These are phyloP conservation scores for Pollimyrus isidori DNA, from an alignment of 2,113 vertebrate genomes.

Conservation along the genomic window DNA sequence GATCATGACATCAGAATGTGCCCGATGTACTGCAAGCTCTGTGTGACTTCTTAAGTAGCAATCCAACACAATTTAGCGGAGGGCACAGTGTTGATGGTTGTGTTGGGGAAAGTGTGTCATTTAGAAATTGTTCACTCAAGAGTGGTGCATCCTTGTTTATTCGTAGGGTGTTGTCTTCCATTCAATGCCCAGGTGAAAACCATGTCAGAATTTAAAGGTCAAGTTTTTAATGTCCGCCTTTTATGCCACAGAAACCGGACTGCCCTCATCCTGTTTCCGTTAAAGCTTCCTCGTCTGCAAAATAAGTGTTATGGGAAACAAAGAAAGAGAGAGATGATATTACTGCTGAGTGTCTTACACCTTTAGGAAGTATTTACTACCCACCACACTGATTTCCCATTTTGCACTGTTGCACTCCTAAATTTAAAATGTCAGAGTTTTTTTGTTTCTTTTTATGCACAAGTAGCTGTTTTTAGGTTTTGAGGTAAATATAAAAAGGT, in stretches of 20 bases:
- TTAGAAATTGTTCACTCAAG: not conserved
- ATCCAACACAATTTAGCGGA: not conserved
- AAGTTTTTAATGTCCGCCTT: not conserved
- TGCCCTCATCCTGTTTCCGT: not conserved
- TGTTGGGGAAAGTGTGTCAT: not conserved
- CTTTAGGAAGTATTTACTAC: not conserved
- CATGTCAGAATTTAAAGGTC: not conserved
- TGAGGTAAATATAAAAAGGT: not conserved
- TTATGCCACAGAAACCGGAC: not conserved
- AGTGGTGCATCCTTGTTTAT: not conserved
- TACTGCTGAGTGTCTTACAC: not conserved
- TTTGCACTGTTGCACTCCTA: not conserved
- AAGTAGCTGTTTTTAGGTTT: not conserved
- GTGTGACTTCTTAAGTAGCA: not conserved
- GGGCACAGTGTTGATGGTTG: not conserved
- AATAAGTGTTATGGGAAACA: not conserved
- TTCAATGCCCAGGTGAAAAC: not conserved
- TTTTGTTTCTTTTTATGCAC: not conserved
- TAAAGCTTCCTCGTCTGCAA: not conserved
- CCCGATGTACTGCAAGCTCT: not conserved
- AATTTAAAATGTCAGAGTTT: not conserved
- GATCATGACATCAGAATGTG: not conserved
- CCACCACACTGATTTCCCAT: not conserved
- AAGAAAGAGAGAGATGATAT: not conserved
- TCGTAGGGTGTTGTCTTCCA: not conserved